phyloP scores from a whole-genome alignment of 2,797 vertebrate genomes.

The Eremophila alpestris region DNA sequence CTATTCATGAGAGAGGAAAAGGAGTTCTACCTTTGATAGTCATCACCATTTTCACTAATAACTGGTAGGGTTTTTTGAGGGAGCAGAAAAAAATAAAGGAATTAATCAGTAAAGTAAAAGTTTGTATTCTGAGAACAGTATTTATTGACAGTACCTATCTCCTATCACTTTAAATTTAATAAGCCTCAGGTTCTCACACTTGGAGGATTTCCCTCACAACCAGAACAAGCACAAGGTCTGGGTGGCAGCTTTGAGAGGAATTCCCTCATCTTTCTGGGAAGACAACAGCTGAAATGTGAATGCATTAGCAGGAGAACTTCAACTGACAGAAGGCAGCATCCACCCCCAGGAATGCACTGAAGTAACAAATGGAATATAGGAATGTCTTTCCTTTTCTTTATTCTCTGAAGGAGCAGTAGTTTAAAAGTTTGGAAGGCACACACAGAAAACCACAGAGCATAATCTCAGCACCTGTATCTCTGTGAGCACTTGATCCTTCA shows the following conservation, averaged over 20 bases:
- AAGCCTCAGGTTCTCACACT: not conserved
- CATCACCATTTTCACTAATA: not conserved
- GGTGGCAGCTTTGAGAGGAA: not conserved
- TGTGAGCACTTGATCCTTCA: not conserved
- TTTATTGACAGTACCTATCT: not conserved
- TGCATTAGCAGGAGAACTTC: not conserved
- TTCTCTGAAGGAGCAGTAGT: not conserved
- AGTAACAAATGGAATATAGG: not conserved
- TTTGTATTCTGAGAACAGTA: not conserved
- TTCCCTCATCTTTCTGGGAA: not conserved
- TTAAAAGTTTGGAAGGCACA: not conserved
- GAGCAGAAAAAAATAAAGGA: not conserved
- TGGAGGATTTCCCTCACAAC: not conserved
- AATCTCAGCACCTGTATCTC: not conserved
- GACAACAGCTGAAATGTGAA: not conserved
- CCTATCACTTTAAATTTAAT: not conserved
- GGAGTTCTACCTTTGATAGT: not conserved
- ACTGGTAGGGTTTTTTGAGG: fast-evolving
- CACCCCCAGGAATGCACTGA: not conserved
- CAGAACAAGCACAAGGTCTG: not conserved
- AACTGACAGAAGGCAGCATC: not conserved
- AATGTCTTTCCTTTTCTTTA: not conserved
- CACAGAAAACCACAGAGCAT: not conserved
- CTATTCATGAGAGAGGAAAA: not conserved
- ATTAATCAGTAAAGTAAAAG: not conserved